Base-by-base conservation (phyloP, 1,140 invertebrate species). In the Drosophila lacteicornis region DNA sequence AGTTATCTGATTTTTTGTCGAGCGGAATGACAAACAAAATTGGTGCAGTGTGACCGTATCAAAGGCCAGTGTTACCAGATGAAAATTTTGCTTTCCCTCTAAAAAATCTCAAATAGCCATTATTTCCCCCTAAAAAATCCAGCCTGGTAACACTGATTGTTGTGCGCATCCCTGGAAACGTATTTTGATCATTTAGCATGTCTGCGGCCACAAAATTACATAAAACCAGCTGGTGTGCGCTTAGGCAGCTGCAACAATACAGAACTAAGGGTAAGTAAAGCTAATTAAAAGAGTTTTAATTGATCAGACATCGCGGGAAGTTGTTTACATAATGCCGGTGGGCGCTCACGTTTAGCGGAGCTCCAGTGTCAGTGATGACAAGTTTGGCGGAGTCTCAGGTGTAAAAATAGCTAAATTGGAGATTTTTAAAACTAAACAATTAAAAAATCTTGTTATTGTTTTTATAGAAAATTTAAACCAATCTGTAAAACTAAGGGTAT, bases 1-100 rank as follows among this genome's bases (percentile, higher is more conserved):
- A 40, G 25, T 33, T 66, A 40, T 46, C 40, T 12, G 11, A n/a
- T 42, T 49, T 58, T 76, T 25, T 46, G 60, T 19, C 12, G 19
- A 65, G 46, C 63, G 50, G 66, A 59, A 88, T 87, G 83, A 87
- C 84, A 74, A 76, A 63, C 80, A 88, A 46, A 87, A 80, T 80
- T 88, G 57, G 50, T 56, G 7, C 7, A 27, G 42, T 27, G 40
- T 73, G 30, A 15, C 51, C 53, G 19, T 6, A 1, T 25, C 22
- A 25, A 2, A 25, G 22, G 22, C 22, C 22, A 25, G 22, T 25
- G 22, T 4, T 25, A 2, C 22, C 22, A 25, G 22, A 25, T 3
- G 22, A 25, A 25, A 25, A 25, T 25, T 25, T 25, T 3, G 22
- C 22, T 25, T 25, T 25, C 22, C 22, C 22, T 3, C 22, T 25